A percentile compares a stretch with the other conserved stretches of the same genome.
Evolutionary conservation across 2,797 vertebrate species (phyloP).

Genomic region (Myotis daubentonii): DNA sequence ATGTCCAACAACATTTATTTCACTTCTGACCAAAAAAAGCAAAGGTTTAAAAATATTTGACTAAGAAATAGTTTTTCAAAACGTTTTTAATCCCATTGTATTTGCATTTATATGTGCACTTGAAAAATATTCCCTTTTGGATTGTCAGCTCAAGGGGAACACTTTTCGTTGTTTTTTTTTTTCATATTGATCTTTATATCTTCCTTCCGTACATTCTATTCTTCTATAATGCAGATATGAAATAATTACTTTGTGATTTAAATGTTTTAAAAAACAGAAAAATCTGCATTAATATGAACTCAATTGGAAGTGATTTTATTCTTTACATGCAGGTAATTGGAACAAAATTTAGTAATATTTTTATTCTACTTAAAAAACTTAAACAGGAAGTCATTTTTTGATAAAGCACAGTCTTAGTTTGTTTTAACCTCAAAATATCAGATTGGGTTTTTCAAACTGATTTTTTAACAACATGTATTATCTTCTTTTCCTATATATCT

Average conservation of each 20-base stretch:
- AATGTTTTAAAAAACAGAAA: neutral
- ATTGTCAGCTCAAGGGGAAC: neutral
- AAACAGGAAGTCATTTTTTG: neutral
- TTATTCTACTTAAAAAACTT: neutral
- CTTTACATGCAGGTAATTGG: neutral
- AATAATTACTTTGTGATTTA: neutral
- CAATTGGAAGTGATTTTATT: neutral
- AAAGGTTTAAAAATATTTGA: neutral
- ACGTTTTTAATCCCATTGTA: neutral
- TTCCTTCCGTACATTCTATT: neutral
- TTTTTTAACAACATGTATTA: neutral
- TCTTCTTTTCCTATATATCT: neutral
- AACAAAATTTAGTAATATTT: neutral
- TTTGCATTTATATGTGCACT: neutral
- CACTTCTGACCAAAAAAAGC: neutral
- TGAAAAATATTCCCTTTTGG: conserved; percentile 18
- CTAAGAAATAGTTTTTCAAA: neutral
- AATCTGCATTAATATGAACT: neutral
- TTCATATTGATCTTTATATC: no score
- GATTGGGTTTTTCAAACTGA: conserved; percentile 14
- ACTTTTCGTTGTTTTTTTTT: neutral
- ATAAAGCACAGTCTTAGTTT: neutral
- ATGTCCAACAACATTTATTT: neutral
- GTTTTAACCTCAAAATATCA: neutral
- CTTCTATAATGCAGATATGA: neutral